Conservation (phyloP, 2,888 invertebrate genomes). For the Congeria kusceri region DNA sequence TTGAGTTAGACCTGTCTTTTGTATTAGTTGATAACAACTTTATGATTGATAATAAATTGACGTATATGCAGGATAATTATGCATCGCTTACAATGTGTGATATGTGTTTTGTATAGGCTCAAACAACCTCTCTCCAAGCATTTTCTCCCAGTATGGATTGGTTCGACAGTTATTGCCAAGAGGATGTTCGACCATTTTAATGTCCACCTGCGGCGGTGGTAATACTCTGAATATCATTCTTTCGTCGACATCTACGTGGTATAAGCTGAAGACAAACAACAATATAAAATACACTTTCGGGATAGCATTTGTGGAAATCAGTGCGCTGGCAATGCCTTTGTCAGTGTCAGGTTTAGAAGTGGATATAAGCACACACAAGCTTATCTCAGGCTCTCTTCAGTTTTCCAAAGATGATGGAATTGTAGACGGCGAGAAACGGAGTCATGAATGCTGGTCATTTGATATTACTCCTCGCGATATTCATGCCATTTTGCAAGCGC, state of each 20-base stretch:
- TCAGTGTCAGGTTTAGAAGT: slow-evolving; percentile 28
- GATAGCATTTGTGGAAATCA: slow-evolving; percentile 39
- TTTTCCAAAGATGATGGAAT: slow-evolving; percentile 11
- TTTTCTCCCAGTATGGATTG: slow-evolving; percentile 33
- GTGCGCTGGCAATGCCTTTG: slow-evolving; percentile 32
- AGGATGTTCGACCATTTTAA: slow-evolving; percentile 40
- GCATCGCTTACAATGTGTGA: too few species aligned
- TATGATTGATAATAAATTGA: too few species aligned
- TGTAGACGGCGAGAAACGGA: background rate
- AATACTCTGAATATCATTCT: slow-evolving; percentile 26
- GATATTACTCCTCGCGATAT: slow-evolving; percentile 33
- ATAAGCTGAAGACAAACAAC: slow-evolving; percentile 19
- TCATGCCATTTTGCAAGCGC: slow-evolving; percentile 21
- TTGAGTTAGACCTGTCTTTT: too few species aligned
- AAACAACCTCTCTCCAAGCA: background rate
- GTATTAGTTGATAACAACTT: too few species aligned
- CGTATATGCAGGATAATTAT: too few species aligned
- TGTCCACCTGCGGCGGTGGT: slow-evolving; percentile 38
- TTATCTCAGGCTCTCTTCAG: slow-evolving; percentile 12
- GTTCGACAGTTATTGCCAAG: slow-evolving; percentile 31
- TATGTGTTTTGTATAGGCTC: slow-evolving; percentile 5
- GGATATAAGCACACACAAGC: background rate
- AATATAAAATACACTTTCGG: slow-evolving; percentile 28
- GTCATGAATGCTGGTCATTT: slow-evolving; percentile 28
- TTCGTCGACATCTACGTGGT: slow-evolving; percentile 45